A percentile compares a stretch with the other conserved stretches of the same genome.
Evolutionary conservation across 30 jellyfish, hydroid and myxozoan genomes (phyloP).

Genomic region (Hydra vulgaris): DNA sequence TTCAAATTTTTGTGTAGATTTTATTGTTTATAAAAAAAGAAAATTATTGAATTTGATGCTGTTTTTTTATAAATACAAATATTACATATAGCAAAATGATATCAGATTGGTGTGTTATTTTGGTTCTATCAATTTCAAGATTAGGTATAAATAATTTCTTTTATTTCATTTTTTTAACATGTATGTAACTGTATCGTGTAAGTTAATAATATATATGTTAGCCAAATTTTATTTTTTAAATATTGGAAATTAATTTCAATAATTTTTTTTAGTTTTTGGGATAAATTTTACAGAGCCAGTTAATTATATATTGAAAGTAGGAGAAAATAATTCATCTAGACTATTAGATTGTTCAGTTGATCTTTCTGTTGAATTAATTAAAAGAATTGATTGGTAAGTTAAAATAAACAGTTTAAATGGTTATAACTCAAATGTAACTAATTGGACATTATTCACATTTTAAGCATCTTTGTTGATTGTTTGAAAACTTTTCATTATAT

Average conservation of each 20-base stretch:
- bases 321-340: neutral
- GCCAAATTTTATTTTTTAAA: no score
- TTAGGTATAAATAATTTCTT: neutral
- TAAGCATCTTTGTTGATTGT: no score
- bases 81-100: neutral
- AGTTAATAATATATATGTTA: no score
- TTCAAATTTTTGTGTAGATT: neutral
- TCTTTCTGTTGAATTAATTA: neutral
- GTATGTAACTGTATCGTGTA: neutral
- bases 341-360: neutral
- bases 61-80: neutral
- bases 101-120: neutral
- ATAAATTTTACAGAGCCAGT: neutral
- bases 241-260: no score
- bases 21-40: neutral
- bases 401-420: no score
- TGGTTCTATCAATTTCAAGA: neutral
- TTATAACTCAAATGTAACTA: no score
- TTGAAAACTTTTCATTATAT: no score
- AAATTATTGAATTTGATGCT: neutral
- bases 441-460: no score
- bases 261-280: neutral
- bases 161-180: no score
- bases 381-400: neutral
- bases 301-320: neutral